phyloP scores from a whole-genome alignment of 2,113 vertebrate genomes.

The Lophochroa leadbeateri region DNA sequence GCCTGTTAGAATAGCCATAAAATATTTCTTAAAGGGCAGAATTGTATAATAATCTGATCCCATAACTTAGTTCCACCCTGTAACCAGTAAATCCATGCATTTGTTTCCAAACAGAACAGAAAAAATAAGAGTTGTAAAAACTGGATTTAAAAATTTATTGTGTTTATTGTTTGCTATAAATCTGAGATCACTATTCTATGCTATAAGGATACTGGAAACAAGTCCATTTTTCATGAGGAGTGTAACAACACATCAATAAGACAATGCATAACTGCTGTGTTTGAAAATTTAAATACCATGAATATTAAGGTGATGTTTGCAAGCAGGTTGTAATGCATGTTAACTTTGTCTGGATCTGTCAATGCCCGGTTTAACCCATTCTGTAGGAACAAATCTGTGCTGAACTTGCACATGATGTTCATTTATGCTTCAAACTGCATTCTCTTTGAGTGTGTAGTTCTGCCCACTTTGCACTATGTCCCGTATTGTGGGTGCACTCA shows the following conservation, averaged over 20 bases:
- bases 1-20: background rate
- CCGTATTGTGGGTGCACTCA: fast-evolving
- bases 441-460: background rate
- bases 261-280: background rate
- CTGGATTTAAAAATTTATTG: background rate
- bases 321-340: background rate
- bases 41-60: slow-evolving; percentile 10
- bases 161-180: background rate
- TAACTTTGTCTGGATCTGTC: background rate
- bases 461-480: background rate
- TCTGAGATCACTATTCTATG: background rate
- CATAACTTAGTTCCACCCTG: background rate
- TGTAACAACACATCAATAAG: background rate
- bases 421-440: fast-evolving
- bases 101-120: background rate
- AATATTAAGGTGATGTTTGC: background rate
- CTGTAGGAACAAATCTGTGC: background rate
- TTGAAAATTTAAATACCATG: background rate
- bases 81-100: background rate
- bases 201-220: background rate
- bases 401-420: background rate
- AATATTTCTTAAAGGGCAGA: slow-evolving; percentile 11
- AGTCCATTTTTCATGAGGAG: background rate
- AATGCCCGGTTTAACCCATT: background rate
- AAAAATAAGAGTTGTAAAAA: background rate